Percentiles rank a stretch among this genome's conserved stretches.
Conservation (phyloP, 2,888 invertebrate genomes). For the Dioctria linearis region DNA sequence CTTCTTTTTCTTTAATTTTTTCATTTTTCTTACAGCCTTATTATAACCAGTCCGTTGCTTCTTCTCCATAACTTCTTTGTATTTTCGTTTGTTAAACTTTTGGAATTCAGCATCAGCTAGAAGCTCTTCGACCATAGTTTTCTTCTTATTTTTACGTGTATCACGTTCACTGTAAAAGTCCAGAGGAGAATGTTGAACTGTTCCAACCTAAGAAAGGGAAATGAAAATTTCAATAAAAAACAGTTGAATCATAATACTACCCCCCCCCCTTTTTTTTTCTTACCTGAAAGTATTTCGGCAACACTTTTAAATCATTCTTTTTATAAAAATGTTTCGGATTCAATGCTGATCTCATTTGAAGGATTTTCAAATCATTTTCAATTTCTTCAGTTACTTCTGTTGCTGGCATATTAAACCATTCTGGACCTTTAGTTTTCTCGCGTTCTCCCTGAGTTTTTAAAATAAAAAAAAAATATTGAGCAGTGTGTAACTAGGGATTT, state of each 20-base stretch:
- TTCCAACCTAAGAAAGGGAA: slow-evolving; percentile 76
- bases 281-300: slow-evolving; percentile 96
- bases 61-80: slow-evolving; percentile 82
- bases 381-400: slow-evolving; percentile 91
- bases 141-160: slow-evolving; percentile 88
- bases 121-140: slow-evolving; percentile 93
- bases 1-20: slow-evolving; percentile 72
- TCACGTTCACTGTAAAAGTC: slow-evolving; percentile 90
- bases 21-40: slow-evolving; percentile 83
- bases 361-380: slow-evolving; percentile 87
- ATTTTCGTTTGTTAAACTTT: slow-evolving; percentile 85
- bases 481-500: background rate
- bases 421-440: slow-evolving; percentile 85
- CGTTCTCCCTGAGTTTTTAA: slow-evolving; percentile 76
- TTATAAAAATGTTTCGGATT: slow-evolving; percentile 97
- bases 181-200: slow-evolving; percentile 85
- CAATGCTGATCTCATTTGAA: slow-evolving; percentile 93
- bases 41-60: slow-evolving; percentile 80
- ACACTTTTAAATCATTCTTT: slow-evolving; percentile 86
- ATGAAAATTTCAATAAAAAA: background rate
- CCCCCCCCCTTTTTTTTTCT: too few relatives aligned
- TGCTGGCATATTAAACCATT: slow-evolving; percentile 92
- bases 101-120: slow-evolving; percentile 90
- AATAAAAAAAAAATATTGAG: background rate
- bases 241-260: background rate